These are phyloP conservation scores for Varanus salvator DNA, from an alignment of 2,113 vertebrate genomes.

Conservation along the genomic window DNA sequence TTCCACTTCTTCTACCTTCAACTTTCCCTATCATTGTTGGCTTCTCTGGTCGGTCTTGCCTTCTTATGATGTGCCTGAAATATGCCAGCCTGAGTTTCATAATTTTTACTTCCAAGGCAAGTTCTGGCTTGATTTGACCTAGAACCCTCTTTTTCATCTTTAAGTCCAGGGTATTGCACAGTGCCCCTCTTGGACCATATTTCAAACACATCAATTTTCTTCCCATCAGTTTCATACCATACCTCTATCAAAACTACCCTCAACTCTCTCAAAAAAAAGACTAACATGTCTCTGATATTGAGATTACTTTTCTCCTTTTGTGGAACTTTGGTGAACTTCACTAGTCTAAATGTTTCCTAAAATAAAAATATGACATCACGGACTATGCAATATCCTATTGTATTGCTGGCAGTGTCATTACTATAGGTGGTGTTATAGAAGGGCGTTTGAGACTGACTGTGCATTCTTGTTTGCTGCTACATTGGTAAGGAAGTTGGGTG, in stretches of 20 bases:
- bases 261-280: background rate
- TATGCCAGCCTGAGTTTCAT: too few relatives aligned
- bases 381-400: background rate
- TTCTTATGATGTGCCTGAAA: too few relatives aligned
- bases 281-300: background rate
- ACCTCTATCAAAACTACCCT: background rate
- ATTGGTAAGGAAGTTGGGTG: background rate
- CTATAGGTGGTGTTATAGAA: background rate
- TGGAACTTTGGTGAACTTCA: background rate
- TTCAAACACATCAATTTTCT: too few relatives aligned
- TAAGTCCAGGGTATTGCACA: too few relatives aligned
- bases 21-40: too few relatives aligned
- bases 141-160: too few relatives aligned
- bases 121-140: too few relatives aligned
- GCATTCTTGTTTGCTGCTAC: conserved; percentile 20
- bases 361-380: background rate
- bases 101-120: too few relatives aligned
- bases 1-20: too few relatives aligned
- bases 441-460: background rate
- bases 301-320: background rate
- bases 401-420: background rate
- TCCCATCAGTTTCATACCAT: too few relatives aligned
- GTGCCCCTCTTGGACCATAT: too few relatives aligned
- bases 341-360: background rate
- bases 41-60: too few relatives aligned